Conservation (phyloP, 2,113 vertebrate species). For the Rhinoderma darwinii region DNA sequence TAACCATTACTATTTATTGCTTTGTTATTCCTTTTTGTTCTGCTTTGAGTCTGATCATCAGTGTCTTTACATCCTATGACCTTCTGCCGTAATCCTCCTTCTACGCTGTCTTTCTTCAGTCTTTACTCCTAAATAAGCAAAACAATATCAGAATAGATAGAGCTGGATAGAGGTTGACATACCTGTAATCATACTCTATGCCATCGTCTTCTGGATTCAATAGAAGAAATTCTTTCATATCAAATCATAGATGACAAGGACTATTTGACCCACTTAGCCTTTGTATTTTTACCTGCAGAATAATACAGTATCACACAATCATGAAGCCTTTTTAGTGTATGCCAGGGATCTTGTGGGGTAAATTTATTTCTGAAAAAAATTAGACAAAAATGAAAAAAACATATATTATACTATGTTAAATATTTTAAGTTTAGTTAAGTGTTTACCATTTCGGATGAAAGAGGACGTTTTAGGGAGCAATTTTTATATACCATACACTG, state of each 20-base stretch:
- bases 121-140: constrained; percentile 22
- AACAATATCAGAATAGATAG: constrained; percentile 33
- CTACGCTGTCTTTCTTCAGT: background rate
- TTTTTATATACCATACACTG: background rate
- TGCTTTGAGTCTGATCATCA: background rate
- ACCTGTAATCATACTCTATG: constrained; percentile 26
- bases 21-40: background rate
- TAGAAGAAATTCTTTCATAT: constrained; percentile 44
- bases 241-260: constrained; percentile 31
- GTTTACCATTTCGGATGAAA: background rate
- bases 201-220: constrained; percentile 28
- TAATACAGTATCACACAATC: background rate
- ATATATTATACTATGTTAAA: background rate
- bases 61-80: constrained; percentile 1
- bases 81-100: constrained; percentile 20
- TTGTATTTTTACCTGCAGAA: constrained; percentile 14
- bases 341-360: background rate
- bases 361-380: background rate
- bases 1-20: background rate
- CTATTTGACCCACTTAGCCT: constrained; percentile 44
- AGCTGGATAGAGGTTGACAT: constrained; percentile 38
- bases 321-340: background rate
- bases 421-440: background rate
- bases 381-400: no score
- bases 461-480: background rate